These are phyloP conservation scores for Spea multiplicata DNA, from an alignment of 2,113 vertebrate genomes.

Conservation along the genomic window DNA sequence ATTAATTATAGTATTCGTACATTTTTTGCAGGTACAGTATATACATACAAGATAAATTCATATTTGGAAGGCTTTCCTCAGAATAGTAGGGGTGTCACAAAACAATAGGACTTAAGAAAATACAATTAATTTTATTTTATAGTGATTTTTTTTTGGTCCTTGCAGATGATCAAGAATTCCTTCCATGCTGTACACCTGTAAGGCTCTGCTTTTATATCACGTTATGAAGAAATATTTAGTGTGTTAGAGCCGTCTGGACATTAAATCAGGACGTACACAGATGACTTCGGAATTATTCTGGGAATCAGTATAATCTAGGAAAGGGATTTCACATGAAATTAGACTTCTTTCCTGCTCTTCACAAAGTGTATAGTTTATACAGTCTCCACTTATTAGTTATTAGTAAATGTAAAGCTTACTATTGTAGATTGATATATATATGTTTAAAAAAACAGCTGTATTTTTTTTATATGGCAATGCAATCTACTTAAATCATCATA, in stretches of 20 bases:
- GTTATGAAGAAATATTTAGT: conserved; percentile 68
- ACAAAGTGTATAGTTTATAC: conserved; percentile 45
- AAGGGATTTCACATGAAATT: conserved; percentile 65
- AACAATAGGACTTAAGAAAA: conserved; percentile 53
- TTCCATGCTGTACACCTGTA: conserved; percentile 71
- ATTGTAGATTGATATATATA: not conserved
- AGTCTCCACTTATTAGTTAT: conserved; percentile 8
- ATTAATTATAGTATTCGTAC: conserved; percentile 64
- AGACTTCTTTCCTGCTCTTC: conserved; percentile 60
- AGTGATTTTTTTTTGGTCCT: conserved; percentile 52
- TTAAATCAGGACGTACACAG: conserved; percentile 68
- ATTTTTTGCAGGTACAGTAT: conserved; percentile 69
- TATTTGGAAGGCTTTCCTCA: conserved; percentile 67
- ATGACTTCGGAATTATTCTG: conserved; percentile 68
- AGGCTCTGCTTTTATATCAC: conserved; percentile 58
- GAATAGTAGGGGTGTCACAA: conserved; percentile 56
- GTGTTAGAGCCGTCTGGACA: conserved; percentile 64
- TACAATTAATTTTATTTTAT: conserved; percentile 64
- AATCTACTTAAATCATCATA: not conserved
- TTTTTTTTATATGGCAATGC: not conserved
- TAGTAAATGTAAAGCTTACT: not conserved
- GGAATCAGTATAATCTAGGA: conserved; percentile 61
- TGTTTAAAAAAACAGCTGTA: too few relatives aligned
- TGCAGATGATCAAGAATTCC: conserved; percentile 61
- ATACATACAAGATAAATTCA: conserved; percentile 66